Evolutionary conservation across 2,888 invertebrate species (phyloP).

Genomic region (Caenorhabditis panamensis): DNA sequence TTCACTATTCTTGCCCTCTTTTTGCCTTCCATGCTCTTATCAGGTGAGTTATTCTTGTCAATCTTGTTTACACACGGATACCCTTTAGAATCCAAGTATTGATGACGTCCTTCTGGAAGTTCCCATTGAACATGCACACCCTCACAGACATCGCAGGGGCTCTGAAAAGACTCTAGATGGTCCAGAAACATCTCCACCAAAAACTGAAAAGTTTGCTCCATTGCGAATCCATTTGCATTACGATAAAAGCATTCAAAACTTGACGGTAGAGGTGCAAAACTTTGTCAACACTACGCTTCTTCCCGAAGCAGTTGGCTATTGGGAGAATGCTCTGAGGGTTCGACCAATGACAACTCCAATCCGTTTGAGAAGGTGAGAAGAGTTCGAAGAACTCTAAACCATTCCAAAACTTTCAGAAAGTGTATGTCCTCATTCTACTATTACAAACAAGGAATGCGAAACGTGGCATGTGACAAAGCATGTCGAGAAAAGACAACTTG

Average conservation of each 20-base stretch:
- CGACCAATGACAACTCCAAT: slow-evolving; percentile 59
- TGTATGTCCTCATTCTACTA: slow-evolving; percentile 68
- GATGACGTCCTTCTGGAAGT: slow-evolving; percentile 71
- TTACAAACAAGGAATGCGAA: slow-evolving; percentile 62
- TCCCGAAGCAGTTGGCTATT: slow-evolving; percentile 73
- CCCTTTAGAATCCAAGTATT: slow-evolving; percentile 66
- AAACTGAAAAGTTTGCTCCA: slow-evolving; percentile 55
- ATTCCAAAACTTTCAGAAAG: slow-evolving; percentile 66
- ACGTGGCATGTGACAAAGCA: slow-evolving; percentile 74
- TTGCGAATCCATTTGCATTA: slow-evolving; percentile 70
- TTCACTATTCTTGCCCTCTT: slow-evolving; percentile 12
- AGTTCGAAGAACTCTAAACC: background rate
- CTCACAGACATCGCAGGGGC: slow-evolving; percentile 25
- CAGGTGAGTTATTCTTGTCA: slow-evolving; percentile 52
- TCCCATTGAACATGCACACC: slow-evolving; percentile 53
- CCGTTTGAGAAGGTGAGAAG: slow-evolving; percentile 61
- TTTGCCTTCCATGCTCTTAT: slow-evolving; percentile 64
- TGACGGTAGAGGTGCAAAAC: slow-evolving; percentile 64
- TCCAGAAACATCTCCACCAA: background rate
- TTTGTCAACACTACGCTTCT: slow-evolving; percentile 70
- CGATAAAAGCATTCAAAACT: slow-evolving; percentile 65
- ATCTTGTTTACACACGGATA: no score
- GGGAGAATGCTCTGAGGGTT: slow-evolving; percentile 71
- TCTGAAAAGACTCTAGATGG: slow-evolving; percentile 9
- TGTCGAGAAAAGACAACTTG: slow-evolving; percentile 87